Evolutionary conservation across 2,797 vertebrate species (phyloP), one percentile per base, ranked within the genome.

Genomic region (Catostomus latipinnis): DNA sequence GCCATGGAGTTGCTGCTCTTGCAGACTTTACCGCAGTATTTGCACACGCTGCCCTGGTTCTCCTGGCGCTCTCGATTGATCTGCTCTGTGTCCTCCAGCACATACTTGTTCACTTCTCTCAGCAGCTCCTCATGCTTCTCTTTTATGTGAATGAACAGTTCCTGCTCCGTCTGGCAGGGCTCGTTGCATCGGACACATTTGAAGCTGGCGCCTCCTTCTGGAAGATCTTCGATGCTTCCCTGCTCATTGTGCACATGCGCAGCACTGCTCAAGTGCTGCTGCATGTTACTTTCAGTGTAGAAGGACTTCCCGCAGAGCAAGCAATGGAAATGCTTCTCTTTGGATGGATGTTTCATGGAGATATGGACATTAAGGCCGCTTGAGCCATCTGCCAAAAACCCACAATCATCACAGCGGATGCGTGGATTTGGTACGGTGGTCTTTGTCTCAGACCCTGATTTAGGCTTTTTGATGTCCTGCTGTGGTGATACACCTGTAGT

Each of bases 1-100:
- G 97, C 97, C 97, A 99, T 98, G 82, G 98, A 99, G 89, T 99
- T 99, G 93, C 96, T 99, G 90, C 97, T 99, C 90, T 97, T 97
- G 88, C 97, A 99, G 90, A 97, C 94, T 93, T 99, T 99, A 80
- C 97, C 97, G 10, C 98, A 99, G 62, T 96, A 96, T 88, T 97
- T 98, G 90, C 98, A 99, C 80, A 97, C 93, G 0, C 95, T 98
- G 80, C 98, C 97, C 91, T 98, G 96, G 89, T 99, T 98, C 89
- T 99, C 97, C 91, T 98, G 96, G 5, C 98, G 94, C 91, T 99
- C 98, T 0, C 94, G 94, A 92, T 98, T 99, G 90, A 99, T 99
- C 89, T 98, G 97, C 90, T 99, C 97, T 0, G 98, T 99, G 91
- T 99, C 97, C 86, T 99, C 98, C 87, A 97, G 82, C 75, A 99